Percentiles rank a stretch among this genome's conserved stretches.
phyloP scores from a whole-genome alignment of 2,797 vertebrate genomes.

The Toxotes lorentzi region DNA sequence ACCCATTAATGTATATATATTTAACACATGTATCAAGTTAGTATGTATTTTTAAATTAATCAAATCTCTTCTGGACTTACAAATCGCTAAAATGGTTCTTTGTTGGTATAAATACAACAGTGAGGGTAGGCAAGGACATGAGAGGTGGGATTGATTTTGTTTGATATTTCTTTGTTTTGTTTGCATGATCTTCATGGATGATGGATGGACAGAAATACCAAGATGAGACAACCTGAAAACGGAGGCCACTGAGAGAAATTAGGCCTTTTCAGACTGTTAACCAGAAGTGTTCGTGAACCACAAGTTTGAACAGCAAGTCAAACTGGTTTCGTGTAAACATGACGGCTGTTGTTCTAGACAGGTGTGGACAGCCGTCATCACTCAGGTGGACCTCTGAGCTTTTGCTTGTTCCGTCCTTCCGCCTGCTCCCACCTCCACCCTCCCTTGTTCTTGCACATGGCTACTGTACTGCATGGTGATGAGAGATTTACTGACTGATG shows the following conservation, averaged over 20 bases:
- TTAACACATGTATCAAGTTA: neutral
- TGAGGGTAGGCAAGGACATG: neutral
- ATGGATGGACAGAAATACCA: slow-evolving; percentile 43
- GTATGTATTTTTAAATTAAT: neutral
- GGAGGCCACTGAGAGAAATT: slow-evolving; percentile 23
- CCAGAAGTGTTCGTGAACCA: slow-evolving; percentile 35
- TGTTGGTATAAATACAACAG: neutral
- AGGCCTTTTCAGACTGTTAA: slow-evolving; percentile 17
- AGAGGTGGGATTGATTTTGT: slow-evolving; percentile 2
- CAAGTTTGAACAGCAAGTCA: slow-evolving; percentile 57
- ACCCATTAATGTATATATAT: neutral
- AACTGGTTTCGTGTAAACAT: slow-evolving; percentile 71
- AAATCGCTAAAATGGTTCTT: neutral
- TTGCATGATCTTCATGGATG: slow-evolving; percentile 26
- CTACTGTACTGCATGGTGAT: slow-evolving; percentile 54
- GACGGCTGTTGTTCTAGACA: slow-evolving; percentile 37
- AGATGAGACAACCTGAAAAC: slow-evolving; percentile 20
- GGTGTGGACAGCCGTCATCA: slow-evolving; percentile 70
- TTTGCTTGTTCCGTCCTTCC: slow-evolving; percentile 36
- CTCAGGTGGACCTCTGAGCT: slow-evolving; percentile 41
- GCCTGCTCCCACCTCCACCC: neutral
- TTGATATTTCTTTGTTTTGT: slow-evolving; percentile 36
- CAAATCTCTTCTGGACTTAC: neutral
- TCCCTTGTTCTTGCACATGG: slow-evolving; percentile 30
- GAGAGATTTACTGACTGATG: slow-evolving; percentile 66